phyloP scores from a whole-genome alignment of 2,797 vertebrate genomes.

The Linurgus olivaceus region DNA sequence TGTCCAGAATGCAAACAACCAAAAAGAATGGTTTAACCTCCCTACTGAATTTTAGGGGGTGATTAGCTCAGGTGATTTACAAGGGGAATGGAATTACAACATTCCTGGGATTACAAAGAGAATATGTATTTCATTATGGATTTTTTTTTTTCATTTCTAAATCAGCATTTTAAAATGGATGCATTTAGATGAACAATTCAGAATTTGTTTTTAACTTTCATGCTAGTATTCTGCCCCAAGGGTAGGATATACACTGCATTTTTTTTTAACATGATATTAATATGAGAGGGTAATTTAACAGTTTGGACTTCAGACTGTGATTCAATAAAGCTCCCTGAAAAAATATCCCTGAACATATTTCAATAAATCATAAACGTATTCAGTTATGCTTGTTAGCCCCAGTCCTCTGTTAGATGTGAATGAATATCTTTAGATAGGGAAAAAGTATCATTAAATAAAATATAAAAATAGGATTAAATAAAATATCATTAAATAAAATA shows the following conservation, averaged over 20 bases:
- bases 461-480: no score
- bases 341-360: slow-evolving; percentile 3
- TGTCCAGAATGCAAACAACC: background rate
- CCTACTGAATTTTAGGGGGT: background rate
- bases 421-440: background rate
- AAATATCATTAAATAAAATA: background rate
- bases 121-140: background rate
- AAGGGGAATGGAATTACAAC: background rate
- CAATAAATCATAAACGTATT: background rate
- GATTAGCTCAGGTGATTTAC: background rate
- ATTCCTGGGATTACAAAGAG: background rate
- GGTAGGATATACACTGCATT: rapidly evolving
- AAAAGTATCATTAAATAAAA: background rate
- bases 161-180: background rate
- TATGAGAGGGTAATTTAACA: background rate
- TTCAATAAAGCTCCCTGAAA: background rate
- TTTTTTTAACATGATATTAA: background rate
- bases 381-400: background rate
- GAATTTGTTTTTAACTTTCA: background rate
- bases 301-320: background rate
- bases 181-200: background rate
- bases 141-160: background rate
- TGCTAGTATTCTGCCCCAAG: background rate
- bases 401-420: background rate
- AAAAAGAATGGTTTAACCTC: background rate